Evolutionary conservation across 2,113 vertebrate species (phyloP), one percentile per base, ranked within the genome.

Genomic region (Hiodon tergisus): DNA sequence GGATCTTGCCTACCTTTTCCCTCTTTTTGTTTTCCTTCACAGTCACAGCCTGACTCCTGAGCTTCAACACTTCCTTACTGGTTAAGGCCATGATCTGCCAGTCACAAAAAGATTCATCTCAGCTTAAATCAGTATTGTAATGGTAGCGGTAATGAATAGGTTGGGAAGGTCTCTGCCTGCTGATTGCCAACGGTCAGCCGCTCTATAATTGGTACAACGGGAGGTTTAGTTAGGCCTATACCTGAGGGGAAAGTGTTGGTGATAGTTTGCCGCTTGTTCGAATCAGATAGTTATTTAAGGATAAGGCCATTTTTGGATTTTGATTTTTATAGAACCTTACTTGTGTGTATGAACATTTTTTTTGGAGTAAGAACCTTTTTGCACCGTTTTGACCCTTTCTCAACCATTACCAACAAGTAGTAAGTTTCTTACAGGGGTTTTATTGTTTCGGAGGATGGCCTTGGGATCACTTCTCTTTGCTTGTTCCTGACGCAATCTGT

Each of bases 401-500:
- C n/a, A 59, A 10, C 46, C 48, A 58, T 17, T 17, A 46, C 53
- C 7, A 13, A 48, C 59, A 62, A 62, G 9, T 4, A 52, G 59
- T 7, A 9, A 31, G 9, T 48, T 53, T 66, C 82, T 81, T 78
- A 85, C 83, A 6, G 51, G 75, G 58, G 76, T 57, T 65, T 70
- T 81, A 6, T 52, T 66, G 67, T 48, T 80, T 69, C 57, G 76
- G 63, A 78, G 74, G 63, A 46, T 7, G 17, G 72, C 54, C 51
- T 81, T 86, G 2, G 5, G 54, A 74, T 79, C 76, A 9, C 0
- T 16, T n/a, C 3, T 82, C 52, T 72, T 67, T 2, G 4, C 7
- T 7, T 77, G 81, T 58, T 82, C 81, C 70, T 59, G 76, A 7
- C 5, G 71, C 79, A 87, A 84, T 62, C 76, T 69, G 46, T 92